Conservation (phyloP, 2,797 vertebrate genomes). For the Xenentodon cancila region DNA sequence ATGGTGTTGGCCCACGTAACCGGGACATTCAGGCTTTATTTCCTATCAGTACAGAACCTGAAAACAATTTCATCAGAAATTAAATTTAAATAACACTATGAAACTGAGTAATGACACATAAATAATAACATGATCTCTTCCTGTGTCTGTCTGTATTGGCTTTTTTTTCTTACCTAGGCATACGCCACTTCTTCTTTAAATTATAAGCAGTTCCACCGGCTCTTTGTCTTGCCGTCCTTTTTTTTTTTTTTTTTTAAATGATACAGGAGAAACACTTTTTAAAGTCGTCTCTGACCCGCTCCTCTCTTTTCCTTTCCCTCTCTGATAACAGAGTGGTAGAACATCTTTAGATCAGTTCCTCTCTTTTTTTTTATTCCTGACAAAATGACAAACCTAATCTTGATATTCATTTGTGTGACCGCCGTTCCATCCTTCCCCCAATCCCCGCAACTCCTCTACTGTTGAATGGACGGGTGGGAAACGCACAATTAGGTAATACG, state of each 20-base stretch:
- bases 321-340: constrained; percentile 46
- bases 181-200: constrained; percentile 17
- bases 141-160: no score
- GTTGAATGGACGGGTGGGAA: constrained; percentile 44
- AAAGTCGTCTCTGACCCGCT: constrained; percentile 41
- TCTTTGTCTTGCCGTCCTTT: constrained; percentile 27
- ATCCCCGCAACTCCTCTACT: constrained; percentile 43
- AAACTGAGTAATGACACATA: no score
- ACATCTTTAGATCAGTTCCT: constrained; percentile 63
- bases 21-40: no score
- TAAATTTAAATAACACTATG: constrained; percentile 5
- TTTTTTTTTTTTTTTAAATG: no score
- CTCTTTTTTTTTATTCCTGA: constrained; percentile 51
- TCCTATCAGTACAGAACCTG: not conserved
- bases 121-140: not conserved
- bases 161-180: not conserved
- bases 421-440: constrained; percentile 28
- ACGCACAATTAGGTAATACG: constrained; percentile 39
- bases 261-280: constrained; percentile 45
- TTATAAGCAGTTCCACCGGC: constrained; percentile 42
- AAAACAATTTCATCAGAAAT: not conserved
- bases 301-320: constrained; percentile 31
- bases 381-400: constrained; percentile 72
- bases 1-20: no score
- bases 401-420: constrained; percentile 62